Conservation (phyloP, 2,888 invertebrate genomes). For the Baronia brevicornis region DNA sequence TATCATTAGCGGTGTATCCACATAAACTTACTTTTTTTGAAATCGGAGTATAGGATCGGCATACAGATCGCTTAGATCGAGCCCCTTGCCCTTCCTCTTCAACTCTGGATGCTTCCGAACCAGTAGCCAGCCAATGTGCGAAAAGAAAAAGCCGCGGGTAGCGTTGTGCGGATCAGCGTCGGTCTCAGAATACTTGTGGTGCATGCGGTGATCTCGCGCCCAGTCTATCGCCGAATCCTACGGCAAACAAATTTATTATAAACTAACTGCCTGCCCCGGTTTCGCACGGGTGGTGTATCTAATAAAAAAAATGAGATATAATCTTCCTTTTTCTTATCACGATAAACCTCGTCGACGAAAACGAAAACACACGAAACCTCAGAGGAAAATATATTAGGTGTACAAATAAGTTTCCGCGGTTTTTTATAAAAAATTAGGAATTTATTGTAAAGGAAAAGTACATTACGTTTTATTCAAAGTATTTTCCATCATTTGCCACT, state of each 20-base stretch:
- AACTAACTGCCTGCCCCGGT: background rate
- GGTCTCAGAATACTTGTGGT: slow-evolving; percentile 95
- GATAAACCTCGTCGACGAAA: too few relatives aligned
- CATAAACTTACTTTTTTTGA: slow-evolving; percentile 86
- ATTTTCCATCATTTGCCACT: too few relatives aligned
- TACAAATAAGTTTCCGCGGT: too few relatives aligned
- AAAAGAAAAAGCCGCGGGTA: slow-evolving; percentile 95
- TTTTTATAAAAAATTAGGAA: too few relatives aligned
- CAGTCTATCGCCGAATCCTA: slow-evolving; percentile 86
- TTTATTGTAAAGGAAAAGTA: too few relatives aligned
- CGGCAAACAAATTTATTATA: slow-evolving; percentile 16
- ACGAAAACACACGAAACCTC: too few relatives aligned
- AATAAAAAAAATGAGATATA: too few relatives aligned
- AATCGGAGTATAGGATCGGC: slow-evolving; percentile 88
- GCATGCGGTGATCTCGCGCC: slow-evolving; percentile 88
- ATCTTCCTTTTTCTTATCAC: too few relatives aligned
- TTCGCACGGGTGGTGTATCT: too few relatives aligned
- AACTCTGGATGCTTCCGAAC: slow-evolving; percentile 94
- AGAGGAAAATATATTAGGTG: too few relatives aligned
- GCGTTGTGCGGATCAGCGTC: slow-evolving; percentile 96
- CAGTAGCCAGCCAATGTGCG: slow-evolving; percentile 96
- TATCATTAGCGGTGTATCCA: background rate
- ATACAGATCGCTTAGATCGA: slow-evolving; percentile 89
- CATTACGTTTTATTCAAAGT: too few relatives aligned
- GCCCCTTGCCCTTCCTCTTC: slow-evolving; percentile 86